Evolutionary conservation across 2,888 invertebrate genomes (phyloP).

Genomic region (Cephus pygmeus): DNA sequence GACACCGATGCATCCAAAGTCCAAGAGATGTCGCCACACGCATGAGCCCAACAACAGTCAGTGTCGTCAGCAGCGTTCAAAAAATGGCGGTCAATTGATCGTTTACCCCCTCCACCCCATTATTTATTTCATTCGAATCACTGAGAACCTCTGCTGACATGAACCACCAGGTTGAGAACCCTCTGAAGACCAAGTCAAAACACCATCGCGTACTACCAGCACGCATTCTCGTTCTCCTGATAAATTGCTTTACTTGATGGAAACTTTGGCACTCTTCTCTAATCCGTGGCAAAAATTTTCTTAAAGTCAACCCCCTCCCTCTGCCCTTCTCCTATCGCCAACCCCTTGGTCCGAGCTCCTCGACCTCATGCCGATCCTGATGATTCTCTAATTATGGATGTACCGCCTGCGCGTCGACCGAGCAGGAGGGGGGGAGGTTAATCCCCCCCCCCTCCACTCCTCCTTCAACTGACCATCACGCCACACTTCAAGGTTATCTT

Average conservation of each 20-base stretch:
- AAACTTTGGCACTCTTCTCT: constrained; percentile 50
- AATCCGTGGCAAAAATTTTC: constrained; percentile 34
- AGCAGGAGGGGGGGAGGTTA: background rate
- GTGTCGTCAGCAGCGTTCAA: no score
- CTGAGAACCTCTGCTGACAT: background rate
- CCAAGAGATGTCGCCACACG: no score
- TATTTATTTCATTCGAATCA: no score
- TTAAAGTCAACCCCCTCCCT: background rate
- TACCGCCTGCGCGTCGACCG: background rate
- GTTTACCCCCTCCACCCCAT: no score
- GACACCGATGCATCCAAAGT: no score
- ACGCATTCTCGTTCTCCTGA: constrained; percentile 37
- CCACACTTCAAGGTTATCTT: background rate
- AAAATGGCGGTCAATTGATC: no score
- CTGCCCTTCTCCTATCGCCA: no score
- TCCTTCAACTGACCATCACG: background rate
- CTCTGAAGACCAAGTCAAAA: background rate
- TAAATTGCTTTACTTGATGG: constrained; percentile 49
- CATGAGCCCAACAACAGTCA: no score
- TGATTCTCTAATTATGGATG: constrained; percentile 36
- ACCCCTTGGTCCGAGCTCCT: background rate
- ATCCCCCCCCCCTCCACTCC: no score
- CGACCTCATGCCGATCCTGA: constrained; percentile 28
- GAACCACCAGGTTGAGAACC: constrained; percentile 2
- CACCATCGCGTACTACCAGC: constrained; percentile 6